A percentile compares a stretch with the other conserved stretches of the same genome.
Conservation (phyloP, 2,888 invertebrate species). For the Cheiracanthium punctorium region DNA sequence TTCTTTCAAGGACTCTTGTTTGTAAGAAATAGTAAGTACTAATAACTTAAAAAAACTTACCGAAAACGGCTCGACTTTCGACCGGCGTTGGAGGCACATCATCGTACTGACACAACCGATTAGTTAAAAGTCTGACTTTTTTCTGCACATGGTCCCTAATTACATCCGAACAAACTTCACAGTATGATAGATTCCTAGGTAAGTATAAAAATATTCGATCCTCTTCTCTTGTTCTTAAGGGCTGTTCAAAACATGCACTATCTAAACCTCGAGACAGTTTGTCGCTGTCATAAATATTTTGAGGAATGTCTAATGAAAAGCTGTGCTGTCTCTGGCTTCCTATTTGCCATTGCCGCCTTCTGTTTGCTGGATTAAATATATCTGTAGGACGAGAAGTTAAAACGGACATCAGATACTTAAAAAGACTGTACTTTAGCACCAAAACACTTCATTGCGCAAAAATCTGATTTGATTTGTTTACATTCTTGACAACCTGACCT, state of each 20-base stretch:
- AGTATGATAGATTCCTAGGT: constrained; percentile 68
- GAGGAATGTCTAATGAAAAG: constrained; percentile 63
- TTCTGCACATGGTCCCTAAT: constrained; percentile 67
- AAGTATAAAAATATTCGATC: constrained; percentile 64
- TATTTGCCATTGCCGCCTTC: constrained; percentile 52
- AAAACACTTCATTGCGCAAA: not conserved
- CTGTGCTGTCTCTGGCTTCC: constrained; percentile 55
- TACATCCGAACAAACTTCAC: constrained; percentile 69
- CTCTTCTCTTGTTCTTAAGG: constrained; percentile 51
- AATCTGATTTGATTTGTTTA: not conserved
- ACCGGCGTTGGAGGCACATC: constrained; percentile 65
- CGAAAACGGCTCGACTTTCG: constrained; percentile 44
- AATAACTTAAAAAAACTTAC: constrained; percentile 22
- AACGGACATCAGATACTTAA: constrained; percentile 41
- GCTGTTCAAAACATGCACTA: constrained; percentile 34
- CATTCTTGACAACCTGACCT: constrained; percentile 48
- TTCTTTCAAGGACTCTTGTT: too few species aligned
- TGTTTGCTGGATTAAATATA: constrained; percentile 27
- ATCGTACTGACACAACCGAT: constrained; percentile 57
- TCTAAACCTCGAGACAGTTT: constrained; percentile 61
- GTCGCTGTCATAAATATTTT: constrained; percentile 63
- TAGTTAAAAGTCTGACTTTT: constrained; percentile 62
- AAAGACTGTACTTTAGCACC: not conserved
- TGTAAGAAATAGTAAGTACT: too few species aligned
- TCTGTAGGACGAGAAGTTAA: constrained; percentile 42